A percentile compares a stretch with the other conserved stretches of the same genome.
Conservation (phyloP, 2,888 invertebrate species). For the Beris chalybata region DNA sequence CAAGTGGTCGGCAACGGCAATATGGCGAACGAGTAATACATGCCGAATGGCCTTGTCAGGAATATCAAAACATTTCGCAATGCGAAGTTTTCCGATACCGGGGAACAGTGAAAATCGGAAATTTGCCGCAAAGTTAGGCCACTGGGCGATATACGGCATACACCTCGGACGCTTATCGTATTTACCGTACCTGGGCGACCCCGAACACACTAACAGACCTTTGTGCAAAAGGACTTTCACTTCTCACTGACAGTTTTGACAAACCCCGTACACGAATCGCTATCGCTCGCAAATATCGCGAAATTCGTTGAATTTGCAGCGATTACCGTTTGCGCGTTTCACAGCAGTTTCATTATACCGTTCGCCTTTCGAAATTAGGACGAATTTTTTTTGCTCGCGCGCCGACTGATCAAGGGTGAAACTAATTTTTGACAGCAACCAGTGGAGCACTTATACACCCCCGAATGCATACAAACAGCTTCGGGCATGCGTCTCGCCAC, state of each 20-base stretch:
- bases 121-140: too few species aligned
- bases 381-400: slow-evolving; percentile 4
- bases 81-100: too few species aligned
- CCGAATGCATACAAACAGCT: background rate
- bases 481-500: background rate
- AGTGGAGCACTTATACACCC: background rate
- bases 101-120: too few species aligned
- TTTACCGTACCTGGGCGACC: too few species aligned
- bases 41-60: slow-evolving; percentile 4
- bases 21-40: slow-evolving; percentile 5
- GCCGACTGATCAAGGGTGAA: slow-evolving; percentile 28
- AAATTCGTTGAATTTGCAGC: background rate
- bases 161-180: too few species aligned
- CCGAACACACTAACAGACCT: too few species aligned
- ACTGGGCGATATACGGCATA: too few species aligned
- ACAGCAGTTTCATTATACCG: background rate
- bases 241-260: too few species aligned
- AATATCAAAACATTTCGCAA: too few species aligned
- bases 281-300: background rate
- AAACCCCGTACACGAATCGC: too few species aligned
- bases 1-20: slow-evolving; percentile 25
- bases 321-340: background rate
- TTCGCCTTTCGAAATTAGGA: background rate
- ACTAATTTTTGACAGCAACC: slow-evolving; percentile 19
- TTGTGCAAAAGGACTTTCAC: too few species aligned